Conservation (phyloP, 2,888 invertebrate genomes). For the Dusona sp. region DNA sequence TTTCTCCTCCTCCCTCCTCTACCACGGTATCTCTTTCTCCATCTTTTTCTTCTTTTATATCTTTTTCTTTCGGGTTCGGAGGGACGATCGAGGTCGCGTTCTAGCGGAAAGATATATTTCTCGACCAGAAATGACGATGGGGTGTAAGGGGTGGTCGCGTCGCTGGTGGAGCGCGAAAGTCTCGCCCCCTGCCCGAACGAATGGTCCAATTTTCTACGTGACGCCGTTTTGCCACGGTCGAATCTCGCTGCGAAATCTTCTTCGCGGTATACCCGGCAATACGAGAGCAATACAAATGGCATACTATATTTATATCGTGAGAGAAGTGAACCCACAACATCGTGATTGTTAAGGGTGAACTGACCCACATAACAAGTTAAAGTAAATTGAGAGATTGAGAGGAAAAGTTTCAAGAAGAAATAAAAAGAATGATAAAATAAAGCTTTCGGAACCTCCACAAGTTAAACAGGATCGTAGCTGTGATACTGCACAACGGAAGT, state of each 20-base stretch:
- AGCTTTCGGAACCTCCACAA: conserved; percentile 6
- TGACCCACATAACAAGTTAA: conserved; percentile 23
- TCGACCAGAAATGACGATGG: conserved; percentile 43
- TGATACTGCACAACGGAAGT: neutral
- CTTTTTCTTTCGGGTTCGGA: conserved; percentile 14
- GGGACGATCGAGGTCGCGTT: conserved; percentile 31
- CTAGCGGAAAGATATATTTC: conserved; percentile 45
- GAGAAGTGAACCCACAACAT: conserved; percentile 8
- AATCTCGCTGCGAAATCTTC: conserved; percentile 68
- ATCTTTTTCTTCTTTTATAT: conserved; percentile 2
- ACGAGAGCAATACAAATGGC: conserved; percentile 29
- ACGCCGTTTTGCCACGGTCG: conserved; percentile 70
- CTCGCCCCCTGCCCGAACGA: conserved; percentile 62
- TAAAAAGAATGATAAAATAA: neutral
- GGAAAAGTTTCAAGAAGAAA: neutral
- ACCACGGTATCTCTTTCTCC: neutral
- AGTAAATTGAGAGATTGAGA: conserved; percentile 18
- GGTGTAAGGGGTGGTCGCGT: conserved; percentile 35
- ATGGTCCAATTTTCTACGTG: conserved; percentile 74
- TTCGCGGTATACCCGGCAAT: conserved; percentile 59
- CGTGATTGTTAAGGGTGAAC: conserved; percentile 40
- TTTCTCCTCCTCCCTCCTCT: neutral
- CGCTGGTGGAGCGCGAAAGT: conserved; percentile 47
- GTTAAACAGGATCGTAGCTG: conserved; percentile 16
- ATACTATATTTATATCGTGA: conserved; percentile 12